These are phyloP conservation scores for Chydorus sphaericus DNA, from an alignment of 2,888 invertebrate genomes.

Conservation along the genomic window DNA sequence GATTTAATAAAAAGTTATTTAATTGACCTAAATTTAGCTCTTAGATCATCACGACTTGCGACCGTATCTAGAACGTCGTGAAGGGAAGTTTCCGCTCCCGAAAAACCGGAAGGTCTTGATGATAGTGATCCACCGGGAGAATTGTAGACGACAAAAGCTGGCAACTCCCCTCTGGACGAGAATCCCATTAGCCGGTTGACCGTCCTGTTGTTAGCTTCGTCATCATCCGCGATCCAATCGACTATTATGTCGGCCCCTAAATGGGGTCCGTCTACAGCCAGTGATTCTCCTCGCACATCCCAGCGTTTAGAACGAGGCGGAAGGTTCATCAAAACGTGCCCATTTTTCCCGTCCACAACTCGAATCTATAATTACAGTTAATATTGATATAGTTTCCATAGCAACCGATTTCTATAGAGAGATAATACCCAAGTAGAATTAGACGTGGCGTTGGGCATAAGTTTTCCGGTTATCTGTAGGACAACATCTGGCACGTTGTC, in stretches of 20 bases:
- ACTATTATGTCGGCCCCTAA: slow-evolving; percentile 7
- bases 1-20: not conserved
- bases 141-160: slow-evolving; percentile 8
- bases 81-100: not conserved
- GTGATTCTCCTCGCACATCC: not conserved
- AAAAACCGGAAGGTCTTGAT: not conserved
- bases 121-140: not conserved
- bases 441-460: not conserved
- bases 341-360: slow-evolving; percentile 1
- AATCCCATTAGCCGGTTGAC: slow-evolving; percentile 11
- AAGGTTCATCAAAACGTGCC: not conserved
- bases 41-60: not conserved
- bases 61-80: not conserved
- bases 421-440: not conserved
- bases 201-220: not conserved
- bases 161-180: slow-evolving; percentile 10
- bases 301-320: not conserved
- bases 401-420: not conserved
- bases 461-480: not conserved
- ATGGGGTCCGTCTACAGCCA: slow-evolving; percentile 8
- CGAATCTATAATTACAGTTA: not conserved
- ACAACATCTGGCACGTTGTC: slow-evolving; percentile 1
- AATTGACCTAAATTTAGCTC: not conserved
- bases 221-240: slow-evolving; percentile 9
- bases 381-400: not conserved